Conservation (phyloP, 2,888 invertebrate genomes). For the Byasa hedistus region DNA sequence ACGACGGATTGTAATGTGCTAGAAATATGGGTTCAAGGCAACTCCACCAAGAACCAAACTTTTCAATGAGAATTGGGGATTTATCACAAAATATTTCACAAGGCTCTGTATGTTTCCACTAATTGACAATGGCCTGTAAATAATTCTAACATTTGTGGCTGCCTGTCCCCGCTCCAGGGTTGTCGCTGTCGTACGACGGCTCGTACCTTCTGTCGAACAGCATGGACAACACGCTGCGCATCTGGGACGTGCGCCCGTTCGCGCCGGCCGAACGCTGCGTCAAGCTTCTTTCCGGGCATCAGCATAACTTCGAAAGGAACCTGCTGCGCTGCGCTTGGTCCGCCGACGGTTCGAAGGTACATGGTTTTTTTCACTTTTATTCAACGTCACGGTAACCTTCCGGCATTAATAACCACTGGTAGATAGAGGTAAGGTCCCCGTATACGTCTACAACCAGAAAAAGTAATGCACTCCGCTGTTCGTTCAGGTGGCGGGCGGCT, state of each 20-base stretch:
- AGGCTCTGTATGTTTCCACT: neutral
- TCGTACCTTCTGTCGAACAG: slow-evolving; percentile 96
- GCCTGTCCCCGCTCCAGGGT: slow-evolving; percentile 57
- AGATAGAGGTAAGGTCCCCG: too few relatives aligned
- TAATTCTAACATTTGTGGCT: too few relatives aligned
- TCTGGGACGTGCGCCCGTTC: slow-evolving; percentile 98
- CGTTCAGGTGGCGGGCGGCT: slow-evolving; percentile 86
- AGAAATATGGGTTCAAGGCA: too few relatives aligned
- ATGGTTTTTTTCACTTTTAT: too few relatives aligned
- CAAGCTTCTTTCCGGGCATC: slow-evolving; percentile 94
- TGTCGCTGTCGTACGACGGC: slow-evolving; percentile 91
- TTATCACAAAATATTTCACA: neutral
- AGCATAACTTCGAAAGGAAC: slow-evolving; percentile 99
- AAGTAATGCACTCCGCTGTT: too few relatives aligned
- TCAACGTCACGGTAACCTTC: too few relatives aligned
- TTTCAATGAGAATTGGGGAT: too few relatives aligned
- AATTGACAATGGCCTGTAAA: neutral
- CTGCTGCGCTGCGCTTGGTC: slow-evolving; percentile 96
- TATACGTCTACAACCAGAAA: too few relatives aligned
- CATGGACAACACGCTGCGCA: slow-evolving; percentile 97
- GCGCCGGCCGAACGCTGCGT: slow-evolving; percentile 96
- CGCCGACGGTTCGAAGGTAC: slow-evolving; percentile 92
- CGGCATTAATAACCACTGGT: too few relatives aligned
- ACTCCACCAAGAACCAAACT: too few relatives aligned
- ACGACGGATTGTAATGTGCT: too few relatives aligned